phyloP scores from a whole-genome alignment of 2,113 vertebrate genomes.

The Sminthopsis crassicaudata region DNA sequence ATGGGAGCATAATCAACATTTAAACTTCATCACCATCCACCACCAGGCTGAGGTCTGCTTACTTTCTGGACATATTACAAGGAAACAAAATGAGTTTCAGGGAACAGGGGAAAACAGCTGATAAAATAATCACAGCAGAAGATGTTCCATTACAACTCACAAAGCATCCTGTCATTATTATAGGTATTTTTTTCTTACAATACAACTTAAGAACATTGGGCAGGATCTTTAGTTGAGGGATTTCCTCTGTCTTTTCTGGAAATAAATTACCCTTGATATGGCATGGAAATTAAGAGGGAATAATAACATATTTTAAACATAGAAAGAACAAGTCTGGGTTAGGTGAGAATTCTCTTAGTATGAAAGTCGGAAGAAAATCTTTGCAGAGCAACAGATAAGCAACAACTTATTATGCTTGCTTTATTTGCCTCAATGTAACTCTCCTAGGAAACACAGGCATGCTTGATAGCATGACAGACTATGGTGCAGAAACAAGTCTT shows the following conservation, averaged over 20 bases:
- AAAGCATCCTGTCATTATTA: background rate
- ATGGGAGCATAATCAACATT: background rate
- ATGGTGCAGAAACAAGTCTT: background rate
- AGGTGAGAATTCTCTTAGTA: background rate
- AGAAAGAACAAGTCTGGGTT: background rate
- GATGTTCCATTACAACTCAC: background rate
- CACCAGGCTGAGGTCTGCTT: background rate
- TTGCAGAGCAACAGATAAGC: background rate
- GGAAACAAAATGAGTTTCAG: background rate
- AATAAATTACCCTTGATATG: background rate
- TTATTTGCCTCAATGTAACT: background rate
- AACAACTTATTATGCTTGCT: background rate
- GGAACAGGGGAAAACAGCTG: background rate
- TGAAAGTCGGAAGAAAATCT: background rate
- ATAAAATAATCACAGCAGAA: background rate
- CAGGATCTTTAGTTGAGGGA: background rate
- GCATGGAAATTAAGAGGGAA: background rate
- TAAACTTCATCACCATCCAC: background rate
- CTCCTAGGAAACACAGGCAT: background rate
- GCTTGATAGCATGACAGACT: background rate
- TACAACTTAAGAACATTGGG: background rate
- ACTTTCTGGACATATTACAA: background rate
- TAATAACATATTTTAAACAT: background rate
- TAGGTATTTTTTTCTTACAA: background rate
- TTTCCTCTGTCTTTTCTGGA: background rate